Conservation (phyloP, 2,888 invertebrate genomes). For the Plagodis pulveraria region DNA sequence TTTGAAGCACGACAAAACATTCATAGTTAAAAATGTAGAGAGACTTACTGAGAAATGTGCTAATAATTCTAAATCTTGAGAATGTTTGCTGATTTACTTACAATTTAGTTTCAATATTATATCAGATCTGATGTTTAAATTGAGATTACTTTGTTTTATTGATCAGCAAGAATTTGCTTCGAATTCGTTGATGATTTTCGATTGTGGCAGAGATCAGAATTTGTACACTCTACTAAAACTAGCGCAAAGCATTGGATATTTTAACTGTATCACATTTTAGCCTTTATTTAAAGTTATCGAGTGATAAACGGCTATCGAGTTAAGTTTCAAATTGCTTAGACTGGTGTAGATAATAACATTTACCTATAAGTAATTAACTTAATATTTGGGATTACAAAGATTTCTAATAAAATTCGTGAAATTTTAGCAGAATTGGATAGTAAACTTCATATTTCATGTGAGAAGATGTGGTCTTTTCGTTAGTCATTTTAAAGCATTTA, state of each 20-base stretch:
- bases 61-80: slow-evolving; percentile 83
- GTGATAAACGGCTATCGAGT: slow-evolving; percentile 60
- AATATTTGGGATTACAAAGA: slow-evolving; percentile 78
- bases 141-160: slow-evolving; percentile 62
- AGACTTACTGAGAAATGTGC: slow-evolving; percentile 86
- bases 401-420: slow-evolving; percentile 82
- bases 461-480: slow-evolving; percentile 53
- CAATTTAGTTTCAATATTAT: slow-evolving; percentile 63
- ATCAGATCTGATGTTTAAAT: slow-evolving; percentile 73
- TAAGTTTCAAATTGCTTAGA: slow-evolving; percentile 66
- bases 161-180: slow-evolving; percentile 56
- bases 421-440: slow-evolving; percentile 78
- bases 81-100: slow-evolving; percentile 66
- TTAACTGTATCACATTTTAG: slow-evolving; percentile 78
- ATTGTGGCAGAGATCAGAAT: slow-evolving; percentile 75
- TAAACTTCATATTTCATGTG: slow-evolving; percentile 58
- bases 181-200: slow-evolving; percentile 80
- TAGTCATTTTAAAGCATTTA: slow-evolving; percentile 59
- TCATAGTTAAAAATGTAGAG: slow-evolving; percentile 86
- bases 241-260: slow-evolving; percentile 76
- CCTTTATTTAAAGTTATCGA: slow-evolving; percentile 61
- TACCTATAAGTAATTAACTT: slow-evolving; percentile 72
- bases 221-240: slow-evolving; percentile 69
- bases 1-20: slow-evolving; percentile 86
- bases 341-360: slow-evolving; percentile 70